Evolutionary conservation across 2,888 invertebrate genomes (phyloP).

Genomic region (Seladonia tumulorum): DNA sequence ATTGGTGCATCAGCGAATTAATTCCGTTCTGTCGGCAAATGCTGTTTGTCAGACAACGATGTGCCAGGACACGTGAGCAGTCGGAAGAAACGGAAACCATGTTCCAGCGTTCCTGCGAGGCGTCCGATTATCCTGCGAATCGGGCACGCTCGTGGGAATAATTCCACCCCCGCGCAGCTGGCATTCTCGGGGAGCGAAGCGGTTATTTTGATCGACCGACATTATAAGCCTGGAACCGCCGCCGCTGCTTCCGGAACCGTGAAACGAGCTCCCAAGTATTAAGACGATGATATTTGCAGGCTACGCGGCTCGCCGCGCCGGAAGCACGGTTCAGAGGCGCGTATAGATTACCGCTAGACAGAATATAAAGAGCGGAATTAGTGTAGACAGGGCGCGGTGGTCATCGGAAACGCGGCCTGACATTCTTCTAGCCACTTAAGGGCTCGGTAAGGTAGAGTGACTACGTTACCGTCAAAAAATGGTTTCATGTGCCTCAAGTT

Average conservation of each 20-base stretch:
- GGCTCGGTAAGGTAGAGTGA: too few relatives aligned
- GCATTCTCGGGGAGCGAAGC: constrained; percentile 46
- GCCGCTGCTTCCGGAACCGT: constrained; percentile 68
- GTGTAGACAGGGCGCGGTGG: background rate
- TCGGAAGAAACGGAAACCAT: constrained; percentile 70
- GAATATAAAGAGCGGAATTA: constrained; percentile 45
- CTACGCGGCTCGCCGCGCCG: constrained; percentile 30
- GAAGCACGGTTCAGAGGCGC: constrained; percentile 36
- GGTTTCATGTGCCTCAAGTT: too few relatives aligned
- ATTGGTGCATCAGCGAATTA: background rate
- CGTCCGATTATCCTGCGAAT: constrained; percentile 76
- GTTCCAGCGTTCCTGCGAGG: constrained; percentile 71
- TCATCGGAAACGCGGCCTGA: background rate
- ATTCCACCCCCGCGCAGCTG: constrained; percentile 67
- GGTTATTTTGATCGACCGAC: constrained; percentile 68
- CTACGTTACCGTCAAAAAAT: too few relatives aligned
- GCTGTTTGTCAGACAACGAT: background rate
- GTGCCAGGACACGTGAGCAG: constrained; percentile 1
- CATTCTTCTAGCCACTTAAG: background rate
- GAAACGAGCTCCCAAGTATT: constrained; percentile 73
- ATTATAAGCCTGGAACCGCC: constrained; percentile 60
- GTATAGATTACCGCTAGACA: constrained; percentile 49
- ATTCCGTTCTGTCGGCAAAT: background rate
- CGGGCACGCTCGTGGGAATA: constrained; percentile 74
- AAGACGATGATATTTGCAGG: constrained; percentile 56